phyloP scores from a whole-genome alignment of 2,888 invertebrate genomes.

The Cyrtodaria siliqua region DNA sequence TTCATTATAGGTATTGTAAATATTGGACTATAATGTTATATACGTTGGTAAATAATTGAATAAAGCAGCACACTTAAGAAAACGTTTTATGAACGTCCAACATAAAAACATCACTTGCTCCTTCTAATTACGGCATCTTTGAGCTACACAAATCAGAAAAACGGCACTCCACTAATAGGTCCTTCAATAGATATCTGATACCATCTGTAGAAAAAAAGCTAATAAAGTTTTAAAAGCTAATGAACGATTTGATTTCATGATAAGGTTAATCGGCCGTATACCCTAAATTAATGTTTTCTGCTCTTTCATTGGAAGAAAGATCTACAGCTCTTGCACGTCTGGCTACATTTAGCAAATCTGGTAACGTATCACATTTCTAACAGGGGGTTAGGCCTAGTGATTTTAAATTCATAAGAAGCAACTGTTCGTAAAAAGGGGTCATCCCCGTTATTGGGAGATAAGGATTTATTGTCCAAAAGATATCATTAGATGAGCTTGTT shows the following conservation, averaged over 20 bases:
- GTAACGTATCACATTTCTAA: slow-evolving; percentile 24
- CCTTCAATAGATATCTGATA: too few species aligned
- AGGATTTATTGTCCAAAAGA: slow-evolving; percentile 14
- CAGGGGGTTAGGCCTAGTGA: slow-evolving; percentile 8
- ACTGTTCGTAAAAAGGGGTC: slow-evolving; percentile 6
- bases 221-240: slow-evolving; percentile 23
- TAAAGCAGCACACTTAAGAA: too few species aligned
- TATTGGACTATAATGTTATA: too few species aligned
- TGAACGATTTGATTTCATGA: slow-evolving; percentile 11
- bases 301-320: too few species aligned
- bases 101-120: too few species aligned
- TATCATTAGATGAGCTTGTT: slow-evolving; percentile 23
- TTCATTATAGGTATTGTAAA: too few species aligned
- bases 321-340: neutral
- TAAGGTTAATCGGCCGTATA: slow-evolving; percentile 14
- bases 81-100: too few species aligned
- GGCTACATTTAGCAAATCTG: slow-evolving; percentile 5
- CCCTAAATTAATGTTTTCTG: too few species aligned
- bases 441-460: slow-evolving; percentile 19
- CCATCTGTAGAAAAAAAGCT: neutral
- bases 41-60: too few species aligned
- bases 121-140: too few species aligned
- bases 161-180: too few species aligned
- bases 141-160: too few species aligned
- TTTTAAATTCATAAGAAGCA: slow-evolving; percentile 18